Evolutionary conservation across 2,113 vertebrate genomes (phyloP).

Genomic region (Meriones unguiculatus): DNA sequence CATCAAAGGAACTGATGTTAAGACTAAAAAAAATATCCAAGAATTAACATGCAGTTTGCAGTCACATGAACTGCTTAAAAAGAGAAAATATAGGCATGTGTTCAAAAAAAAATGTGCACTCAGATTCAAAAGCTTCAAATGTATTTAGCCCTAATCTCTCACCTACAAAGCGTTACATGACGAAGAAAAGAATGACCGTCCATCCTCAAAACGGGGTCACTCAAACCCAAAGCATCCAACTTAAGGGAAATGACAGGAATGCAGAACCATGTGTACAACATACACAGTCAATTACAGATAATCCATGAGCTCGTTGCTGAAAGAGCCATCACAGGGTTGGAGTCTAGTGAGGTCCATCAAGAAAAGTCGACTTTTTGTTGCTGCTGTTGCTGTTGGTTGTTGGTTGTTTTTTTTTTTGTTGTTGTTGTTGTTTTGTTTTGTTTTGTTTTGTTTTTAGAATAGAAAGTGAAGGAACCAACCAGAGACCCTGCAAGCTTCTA

Average conservation of each 20-base stretch:
- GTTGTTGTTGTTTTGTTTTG: too few relatives aligned
- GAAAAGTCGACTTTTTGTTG: background rate
- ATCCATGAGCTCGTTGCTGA: background rate
- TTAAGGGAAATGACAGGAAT: conserved; percentile 36
- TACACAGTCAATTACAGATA: conserved; percentile 28
- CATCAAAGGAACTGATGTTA: conserved; percentile 41
- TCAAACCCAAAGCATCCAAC: conserved; percentile 27
- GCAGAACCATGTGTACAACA: background rate
- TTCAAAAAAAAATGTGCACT: background rate
- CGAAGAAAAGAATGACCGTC: conserved; percentile 14
- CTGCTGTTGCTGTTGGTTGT: too few relatives aligned
- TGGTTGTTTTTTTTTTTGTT: too few relatives aligned
- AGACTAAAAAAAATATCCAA: conserved; percentile 47
- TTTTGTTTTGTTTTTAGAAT: conserved; percentile 47
- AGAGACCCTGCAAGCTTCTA: conserved; percentile 16
- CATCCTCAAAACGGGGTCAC: conserved; percentile 30
- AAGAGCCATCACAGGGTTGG: background rate
- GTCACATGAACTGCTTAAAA: conserved; percentile 27
- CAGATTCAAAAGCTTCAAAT: conserved; percentile 47
- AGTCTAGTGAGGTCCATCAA: conserved; percentile 26
- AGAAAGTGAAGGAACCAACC: conserved; percentile 23
- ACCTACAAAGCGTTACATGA: conserved; percentile 28
- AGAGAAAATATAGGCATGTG: background rate
- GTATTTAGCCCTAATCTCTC: background rate
- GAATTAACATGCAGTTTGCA: background rate